Percentiles rank a stretch among this genome's conserved stretches.
These are phyloP conservation scores for Sturnus vulgaris DNA, from an alignment of 2,113 vertebrate genomes.

Conservation along the genomic window DNA sequence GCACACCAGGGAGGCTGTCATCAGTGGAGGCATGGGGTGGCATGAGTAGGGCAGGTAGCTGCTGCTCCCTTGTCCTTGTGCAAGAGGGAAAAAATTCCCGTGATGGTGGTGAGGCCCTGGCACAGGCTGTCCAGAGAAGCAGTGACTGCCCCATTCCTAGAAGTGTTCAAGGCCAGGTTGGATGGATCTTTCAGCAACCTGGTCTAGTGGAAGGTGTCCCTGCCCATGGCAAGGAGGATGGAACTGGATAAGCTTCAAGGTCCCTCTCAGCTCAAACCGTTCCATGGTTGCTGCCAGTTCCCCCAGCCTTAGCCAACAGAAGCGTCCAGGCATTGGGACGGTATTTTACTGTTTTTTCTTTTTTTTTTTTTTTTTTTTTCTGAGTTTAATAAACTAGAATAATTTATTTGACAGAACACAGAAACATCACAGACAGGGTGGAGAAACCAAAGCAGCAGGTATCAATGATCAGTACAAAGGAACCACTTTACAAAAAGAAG, in stretches of 20 bases:
- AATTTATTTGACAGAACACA: constrained; percentile 74
- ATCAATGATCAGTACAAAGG: constrained; percentile 55
- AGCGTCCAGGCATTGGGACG: neutral
- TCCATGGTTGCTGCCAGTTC: neutral
- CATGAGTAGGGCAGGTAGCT: neutral
- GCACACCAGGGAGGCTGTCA: neutral
- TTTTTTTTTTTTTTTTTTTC: neutral
- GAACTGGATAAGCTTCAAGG: neutral
- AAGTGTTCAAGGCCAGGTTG: neutral
- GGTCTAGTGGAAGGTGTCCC: neutral
- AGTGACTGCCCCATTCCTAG: neutral
- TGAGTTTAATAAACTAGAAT: constrained; percentile 74
- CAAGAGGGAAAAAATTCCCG: neutral
- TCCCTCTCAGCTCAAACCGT: neutral
- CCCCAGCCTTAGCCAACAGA: neutral
- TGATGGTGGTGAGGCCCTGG: neutral
- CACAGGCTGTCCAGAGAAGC: neutral
- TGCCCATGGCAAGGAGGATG: neutral
- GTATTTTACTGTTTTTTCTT: neutral
- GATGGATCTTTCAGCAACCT: neutral
- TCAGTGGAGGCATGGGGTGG: neutral
- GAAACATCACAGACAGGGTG: constrained; percentile 62
- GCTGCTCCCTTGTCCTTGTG: neutral
- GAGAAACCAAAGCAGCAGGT: constrained; percentile 52
- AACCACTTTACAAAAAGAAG: constrained; percentile 63